These are phyloP conservation scores for Quiscalus mexicanus DNA, from an alignment of 2,113 vertebrate species.

Conservation along the genomic window DNA sequence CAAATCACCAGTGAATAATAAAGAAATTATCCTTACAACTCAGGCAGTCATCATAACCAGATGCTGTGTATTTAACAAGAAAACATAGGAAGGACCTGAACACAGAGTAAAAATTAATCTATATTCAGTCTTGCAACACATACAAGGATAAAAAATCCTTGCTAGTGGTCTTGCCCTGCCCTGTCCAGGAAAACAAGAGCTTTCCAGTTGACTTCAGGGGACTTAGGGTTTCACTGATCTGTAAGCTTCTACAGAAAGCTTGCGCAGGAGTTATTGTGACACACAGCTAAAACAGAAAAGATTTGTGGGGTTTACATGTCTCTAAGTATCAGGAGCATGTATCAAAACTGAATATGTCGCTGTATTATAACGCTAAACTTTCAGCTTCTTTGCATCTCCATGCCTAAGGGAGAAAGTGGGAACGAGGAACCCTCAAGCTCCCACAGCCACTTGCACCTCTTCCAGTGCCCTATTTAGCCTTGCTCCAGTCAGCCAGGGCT, in stretches of 20 bases:
- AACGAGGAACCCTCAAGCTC: not conserved
- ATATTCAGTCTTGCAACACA: not conserved
- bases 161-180: not conserved
- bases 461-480: not conserved
- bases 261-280: not conserved
- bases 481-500: rapidly evolving
- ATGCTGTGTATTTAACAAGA: not conserved
- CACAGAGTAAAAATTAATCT: not conserved
- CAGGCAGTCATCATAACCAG: not conserved
- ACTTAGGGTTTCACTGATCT: not conserved
- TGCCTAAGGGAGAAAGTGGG: not conserved
- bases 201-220: not conserved
- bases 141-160: not conserved
- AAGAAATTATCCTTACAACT: too few species aligned
- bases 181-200: not conserved
- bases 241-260: not conserved
- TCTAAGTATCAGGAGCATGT: not conserved
- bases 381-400: not conserved
- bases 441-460: not conserved
- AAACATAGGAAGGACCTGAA: not conserved
- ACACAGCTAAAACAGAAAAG: not conserved
- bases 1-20: too few species aligned
- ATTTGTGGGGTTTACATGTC: not conserved
- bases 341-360: not conserved
- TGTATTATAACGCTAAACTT: not conserved